Evolutionary conservation across 2,113 vertebrate species (phyloP), one percentile per base, ranked within the genome.

Genomic region (Edolisoma coerulescens): DNA sequence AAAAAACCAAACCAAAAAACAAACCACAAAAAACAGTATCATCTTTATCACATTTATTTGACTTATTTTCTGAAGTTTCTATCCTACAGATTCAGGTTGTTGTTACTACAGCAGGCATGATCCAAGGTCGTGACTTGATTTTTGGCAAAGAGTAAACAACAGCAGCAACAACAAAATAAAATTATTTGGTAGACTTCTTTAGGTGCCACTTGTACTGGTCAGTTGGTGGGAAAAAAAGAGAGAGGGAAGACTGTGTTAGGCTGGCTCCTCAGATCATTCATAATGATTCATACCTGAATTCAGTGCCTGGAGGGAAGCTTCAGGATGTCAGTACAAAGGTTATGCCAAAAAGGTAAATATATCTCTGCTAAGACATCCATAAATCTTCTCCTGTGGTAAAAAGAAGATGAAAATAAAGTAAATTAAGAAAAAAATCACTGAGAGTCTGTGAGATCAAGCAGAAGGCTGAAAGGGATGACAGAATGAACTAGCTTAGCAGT

Each of bases 31-130:
- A 37, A 7, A 15, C 16, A 37, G 2, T 26, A n/a, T 42, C 3
- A 10, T n/a, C 41, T 15, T 54, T 39, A 53, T 56, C 56, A 8
- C 2, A 30, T 52, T 56, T 60, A 39, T 54, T 87, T 90, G 8
- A 26, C 4, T 41, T 65, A 53, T 80, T 88, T 80, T 85, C 32
- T 83, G 35, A 88, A 44, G 18, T 49, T 75, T 84, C 39, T 78
- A 13, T 82, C 28, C 16, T 67, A 27, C 20, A n/a, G 19, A 30
- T 28, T 87, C 33, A 67, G 14, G 8, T 45, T 83, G 27, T 54
- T 77, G 3, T 70, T 81, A 26, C 18, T n/a, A 3, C 1, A 2
- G 11, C 24, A 64, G 33, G 19, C 24, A 24, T 2, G 1, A 44
- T 76, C 16, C 32, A 52, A 73, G 15, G 16, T 77, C 53, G 60